phyloP scores from a whole-genome alignment of 2,888 invertebrate genomes.

The Hyppa rectilinea region DNA sequence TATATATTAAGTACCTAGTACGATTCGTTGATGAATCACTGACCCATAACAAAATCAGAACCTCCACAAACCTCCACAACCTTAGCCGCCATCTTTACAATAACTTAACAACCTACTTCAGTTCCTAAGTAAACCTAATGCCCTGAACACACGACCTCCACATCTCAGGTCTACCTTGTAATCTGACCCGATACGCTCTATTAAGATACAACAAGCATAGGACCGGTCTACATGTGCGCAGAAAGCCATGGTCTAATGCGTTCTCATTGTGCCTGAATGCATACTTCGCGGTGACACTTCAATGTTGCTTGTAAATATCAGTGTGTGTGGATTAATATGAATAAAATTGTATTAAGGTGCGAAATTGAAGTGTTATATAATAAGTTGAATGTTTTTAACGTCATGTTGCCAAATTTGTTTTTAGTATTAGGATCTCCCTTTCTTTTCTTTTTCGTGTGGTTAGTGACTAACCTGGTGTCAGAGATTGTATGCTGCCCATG shows the following conservation, averaged over 20 bases:
- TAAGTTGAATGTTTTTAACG: background rate
- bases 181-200: constrained; percentile 69
- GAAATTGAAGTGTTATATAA: background rate
- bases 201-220: constrained; percentile 65
- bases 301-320: constrained; percentile 3
- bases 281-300: constrained; percentile 21
- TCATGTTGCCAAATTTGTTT: no score
- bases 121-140: constrained; percentile 4
- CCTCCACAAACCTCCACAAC: background rate
- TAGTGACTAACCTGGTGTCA: no score
- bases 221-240: constrained; percentile 66
- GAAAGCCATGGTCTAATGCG: constrained; percentile 66
- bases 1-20: no score
- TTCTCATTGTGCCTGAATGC: constrained; percentile 52
- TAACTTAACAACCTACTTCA: constrained; percentile 3
- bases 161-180: constrained; percentile 59
- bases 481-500: no score
- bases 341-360: background rate
- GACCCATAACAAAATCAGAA: background rate
- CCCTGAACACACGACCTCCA: constrained; percentile 50
- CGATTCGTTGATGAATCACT: background rate
- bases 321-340: constrained; percentile 6
- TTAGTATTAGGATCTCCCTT: no score
- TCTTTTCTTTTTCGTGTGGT: no score
- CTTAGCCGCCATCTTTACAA: background rate